Conservation (phyloP, 2,113 vertebrate genomes). For the Gobiocypris rarus region DNA sequence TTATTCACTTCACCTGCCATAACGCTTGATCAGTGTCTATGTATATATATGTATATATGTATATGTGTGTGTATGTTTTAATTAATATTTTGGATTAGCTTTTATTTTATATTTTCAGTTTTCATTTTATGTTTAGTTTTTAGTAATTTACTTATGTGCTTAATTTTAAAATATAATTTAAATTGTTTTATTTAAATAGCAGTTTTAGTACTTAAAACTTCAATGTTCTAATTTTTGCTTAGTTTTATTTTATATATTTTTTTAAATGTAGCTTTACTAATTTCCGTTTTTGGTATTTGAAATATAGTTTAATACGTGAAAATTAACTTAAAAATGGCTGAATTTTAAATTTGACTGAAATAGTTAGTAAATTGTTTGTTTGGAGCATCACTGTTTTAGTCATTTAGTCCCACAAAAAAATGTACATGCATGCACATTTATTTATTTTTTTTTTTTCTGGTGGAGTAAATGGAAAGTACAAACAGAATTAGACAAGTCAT, state of each 20-base stretch:
- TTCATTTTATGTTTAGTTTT: no score
- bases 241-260: not conserved
- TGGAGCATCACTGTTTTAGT: not conserved
- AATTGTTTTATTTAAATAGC: not conserved
- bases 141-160: not conserved
- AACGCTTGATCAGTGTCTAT: no score
- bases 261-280: not conserved
- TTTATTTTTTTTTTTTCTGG: not conserved
- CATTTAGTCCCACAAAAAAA: not conserved
- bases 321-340: not conserved
- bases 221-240: not conserved
- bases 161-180: not conserved
- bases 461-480: not conserved
- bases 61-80: no score
- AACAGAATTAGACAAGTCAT: not conserved
- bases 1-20: no score
- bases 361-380: not conserved
- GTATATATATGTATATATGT: no score
- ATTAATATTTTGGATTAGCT: no score
- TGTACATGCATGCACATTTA: not conserved
- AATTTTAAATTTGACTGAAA: not conserved
- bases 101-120: no score
- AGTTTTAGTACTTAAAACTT: not conserved
- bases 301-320: not conserved
- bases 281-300: no score